Evolutionary conservation across 1,140 invertebrate species (phyloP).

Genomic region (Asbolus verrucosus): DNA sequence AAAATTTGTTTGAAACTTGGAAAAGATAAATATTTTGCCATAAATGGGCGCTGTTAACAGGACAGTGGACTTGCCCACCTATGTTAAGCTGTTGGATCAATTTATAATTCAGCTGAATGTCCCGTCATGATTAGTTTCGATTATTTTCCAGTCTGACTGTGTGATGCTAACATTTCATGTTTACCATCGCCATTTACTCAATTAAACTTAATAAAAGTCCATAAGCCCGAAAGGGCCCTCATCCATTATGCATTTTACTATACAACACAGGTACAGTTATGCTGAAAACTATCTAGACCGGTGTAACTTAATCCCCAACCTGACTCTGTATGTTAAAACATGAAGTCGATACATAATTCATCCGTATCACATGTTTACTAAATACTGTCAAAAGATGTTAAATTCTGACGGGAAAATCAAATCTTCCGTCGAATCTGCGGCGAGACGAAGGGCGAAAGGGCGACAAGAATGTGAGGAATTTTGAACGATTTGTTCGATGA

Average conservation of each 20-base stretch:
- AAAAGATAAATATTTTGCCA: too few relatives aligned
- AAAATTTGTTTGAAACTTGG: too few relatives aligned
- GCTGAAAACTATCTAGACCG: not conserved
- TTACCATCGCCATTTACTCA: slow-evolving; percentile 5
- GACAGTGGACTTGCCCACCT: too few relatives aligned
- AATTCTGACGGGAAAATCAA: not conserved
- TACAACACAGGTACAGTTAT: slow-evolving; percentile 8
- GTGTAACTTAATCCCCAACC: slow-evolving; percentile 10
- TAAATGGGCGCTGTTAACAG: too few relatives aligned
- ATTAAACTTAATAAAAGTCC: slow-evolving; percentile 9
- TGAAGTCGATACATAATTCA: slow-evolving; percentile 5
- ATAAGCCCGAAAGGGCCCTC: slow-evolving; percentile 3
- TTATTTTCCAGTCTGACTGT: not conserved
- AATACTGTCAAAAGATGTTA: not conserved
- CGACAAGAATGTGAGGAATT: not conserved
- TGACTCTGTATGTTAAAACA: slow-evolving; percentile 3
- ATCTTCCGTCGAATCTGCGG: not conserved
- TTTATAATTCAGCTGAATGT: not conserved
- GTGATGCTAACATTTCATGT: not conserved
- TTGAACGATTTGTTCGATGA: too few relatives aligned
- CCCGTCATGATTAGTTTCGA: slow-evolving; percentile 7
- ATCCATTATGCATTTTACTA: slow-evolving; percentile 8
- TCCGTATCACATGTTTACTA: slow-evolving; percentile 8
- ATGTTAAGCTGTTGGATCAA: too few relatives aligned
- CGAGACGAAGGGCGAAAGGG: not conserved